Evolutionary conservation across 2,797 vertebrate species (phyloP), one percentile per base, ranked within the genome.

Genomic region (Xiphophorus birchmanni): DNA sequence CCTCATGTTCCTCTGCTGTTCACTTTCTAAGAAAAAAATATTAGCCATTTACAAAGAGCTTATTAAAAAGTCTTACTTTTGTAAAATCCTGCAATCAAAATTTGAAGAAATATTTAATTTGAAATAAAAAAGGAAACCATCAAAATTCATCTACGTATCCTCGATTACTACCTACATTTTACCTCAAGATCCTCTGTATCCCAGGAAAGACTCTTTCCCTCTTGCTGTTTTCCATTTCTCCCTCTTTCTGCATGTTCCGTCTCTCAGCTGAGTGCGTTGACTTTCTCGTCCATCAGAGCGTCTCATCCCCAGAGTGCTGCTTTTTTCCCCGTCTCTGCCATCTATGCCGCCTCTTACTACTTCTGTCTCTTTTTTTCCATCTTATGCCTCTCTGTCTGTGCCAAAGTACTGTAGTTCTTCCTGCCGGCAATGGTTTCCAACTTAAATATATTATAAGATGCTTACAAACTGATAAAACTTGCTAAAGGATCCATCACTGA

Each of bases 251-350:
- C 54, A 12, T 86, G 79, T 84, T 13, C 74, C 67, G 44, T 89
- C 82, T 82, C 85, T 85, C 82, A 88, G 81, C 69, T 44, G 75
- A 90, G 79, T 42, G 75, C 35, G 73, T 82, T 85, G 86, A 88
- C 82, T 82, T 86, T 84, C 71, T 73, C 54, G 54, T 88, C 87
- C 88, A 85, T 90, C 89, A 85, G 80, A 74, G 73, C 81, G 73
- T 71, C 52, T 88, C 79, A 79, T 90, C 84, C 86, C 83, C 58
- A 48, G 84, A 84, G 85, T 60, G 65, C 78, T 60, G 71, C 83
- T 90, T 88, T 91, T 77, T 86, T 91, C 74, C 84, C 88, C 88
- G 10, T 79, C 79, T 79, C 52, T 87, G 78, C 84, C 78, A 78
- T 86, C 87, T 79, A 83, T 80, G 80, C 84, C 87, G 54, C 79